Percentiles rank a stretch among this genome's conserved stretches.
Evolutionary conservation across 2,113 vertebrate genomes (phyloP).

Genomic region (Entelurus aequoreus): DNA sequence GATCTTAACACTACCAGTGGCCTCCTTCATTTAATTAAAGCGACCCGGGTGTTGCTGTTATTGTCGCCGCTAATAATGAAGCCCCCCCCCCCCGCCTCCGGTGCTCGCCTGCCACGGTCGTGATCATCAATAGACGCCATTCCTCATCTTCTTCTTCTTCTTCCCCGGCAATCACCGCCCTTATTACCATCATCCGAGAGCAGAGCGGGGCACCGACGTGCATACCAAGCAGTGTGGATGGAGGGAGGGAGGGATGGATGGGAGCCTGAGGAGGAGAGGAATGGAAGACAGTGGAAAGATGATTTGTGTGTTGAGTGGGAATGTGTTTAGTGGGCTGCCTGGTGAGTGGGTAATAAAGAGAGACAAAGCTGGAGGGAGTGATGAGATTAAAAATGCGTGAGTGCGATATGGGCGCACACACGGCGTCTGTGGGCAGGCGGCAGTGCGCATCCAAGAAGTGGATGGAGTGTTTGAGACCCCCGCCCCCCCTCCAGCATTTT

Average conservation of each 20-base stretch:
- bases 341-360: constrained; percentile 45
- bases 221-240: background rate
- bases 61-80: constrained; percentile 64
- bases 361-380: constrained; percentile 51
- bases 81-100: constrained; percentile 33
- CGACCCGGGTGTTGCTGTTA: constrained; percentile 50
- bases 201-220: constrained; percentile 23
- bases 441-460: constrained; percentile 33
- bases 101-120: constrained; percentile 51
- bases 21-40: constrained; percentile 62
- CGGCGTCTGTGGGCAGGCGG: constrained; percentile 24
- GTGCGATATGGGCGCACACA: constrained; percentile 32
- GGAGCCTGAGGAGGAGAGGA: constrained; percentile 56
- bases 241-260: too few species aligned
- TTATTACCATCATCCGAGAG: constrained; percentile 57
- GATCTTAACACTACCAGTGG: constrained; percentile 21
- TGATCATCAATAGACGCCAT: constrained; percentile 51
- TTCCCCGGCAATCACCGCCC: constrained; percentile 48
- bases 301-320: constrained; percentile 23
- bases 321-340: constrained; percentile 35
- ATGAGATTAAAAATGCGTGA: constrained; percentile 49
- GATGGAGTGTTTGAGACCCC: constrained; percentile 22
- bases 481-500: constrained; percentile 65
- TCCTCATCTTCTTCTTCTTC: constrained; percentile 57
- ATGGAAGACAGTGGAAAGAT: constrained; percentile 38